Conservation (phyloP, 2,888 invertebrate genomes). For the Melolontha melolontha region DNA sequence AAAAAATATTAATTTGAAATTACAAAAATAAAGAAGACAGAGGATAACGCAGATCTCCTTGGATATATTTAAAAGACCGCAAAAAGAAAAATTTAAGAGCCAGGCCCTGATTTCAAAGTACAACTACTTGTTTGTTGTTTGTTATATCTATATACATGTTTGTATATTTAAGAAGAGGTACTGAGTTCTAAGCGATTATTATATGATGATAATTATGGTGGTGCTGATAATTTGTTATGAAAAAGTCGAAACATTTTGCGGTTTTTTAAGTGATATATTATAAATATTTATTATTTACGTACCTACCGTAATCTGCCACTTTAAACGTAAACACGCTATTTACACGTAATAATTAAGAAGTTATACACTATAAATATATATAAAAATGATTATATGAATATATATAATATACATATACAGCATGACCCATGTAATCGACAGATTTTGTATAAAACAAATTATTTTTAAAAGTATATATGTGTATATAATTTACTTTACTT, state of each 20-base stretch:
- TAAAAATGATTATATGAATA: conserved; percentile 45
- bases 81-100: conserved; percentile 54
- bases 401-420: conserved; percentile 47
- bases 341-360: conserved; percentile 61
- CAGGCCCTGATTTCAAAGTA: conserved; percentile 67
- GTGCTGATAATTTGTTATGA: conserved; percentile 40
- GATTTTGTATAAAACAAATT: conserved; percentile 33
- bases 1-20: conserved; percentile 47
- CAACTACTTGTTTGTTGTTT: conserved; percentile 65
- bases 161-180: conserved; percentile 51
- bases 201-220: conserved; percentile 39
- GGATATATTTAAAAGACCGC: conserved; percentile 59
- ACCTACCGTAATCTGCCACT: conserved; percentile 62
- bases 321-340: conserved; percentile 62
- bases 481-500: conserved; percentile 34
- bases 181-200: conserved; percentile 54
- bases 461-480: conserved; percentile 29
- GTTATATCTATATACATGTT: conserved; percentile 53
- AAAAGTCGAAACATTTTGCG: conserved; percentile 54
- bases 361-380: conserved; percentile 60
- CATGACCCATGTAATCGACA: conserved; percentile 42
- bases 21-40: conserved; percentile 47
- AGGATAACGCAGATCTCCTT: conserved; percentile 56
- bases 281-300: conserved; percentile 51
- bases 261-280: conserved; percentile 58